Evolutionary conservation across 2,113 vertebrate genomes (phyloP), one percentile per base, ranked within the genome.

Genomic region (Neogobius melanostomus): DNA sequence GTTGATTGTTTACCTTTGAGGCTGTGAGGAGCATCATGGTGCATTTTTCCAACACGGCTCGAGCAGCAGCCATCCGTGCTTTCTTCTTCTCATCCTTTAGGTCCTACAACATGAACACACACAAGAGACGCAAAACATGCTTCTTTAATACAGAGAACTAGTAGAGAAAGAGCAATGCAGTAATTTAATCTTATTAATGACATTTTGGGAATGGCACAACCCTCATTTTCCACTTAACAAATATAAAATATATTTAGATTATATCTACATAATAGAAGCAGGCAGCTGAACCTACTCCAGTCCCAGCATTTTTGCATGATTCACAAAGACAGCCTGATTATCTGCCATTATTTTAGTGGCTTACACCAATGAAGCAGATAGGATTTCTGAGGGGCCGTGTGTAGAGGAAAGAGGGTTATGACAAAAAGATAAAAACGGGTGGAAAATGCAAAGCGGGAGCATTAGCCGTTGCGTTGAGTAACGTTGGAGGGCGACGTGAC

Each of bases 21-120:
- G 98, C 96, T 59, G 98, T 99, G 69, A 99, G 94, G 28, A 99
- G 96, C 97, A 99, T 99, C 98, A 99, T 99, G 21, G 98, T 99
- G 80, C 98, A 98, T 81, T 99, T 99, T 88, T 99, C 98, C 75
- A 99, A 94, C 77, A 99, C 94, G 0, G 98, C 95, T 73, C 98
- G 92, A 44, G 97, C 95, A 21, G 96, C 97, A 67, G 97, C 98
- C 97, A 99, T 99, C 79, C 94, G 94, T 3, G 98, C 96, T 82
- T 98, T 98, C 89, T 98, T 97, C 92, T 98, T 99, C 86, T 99
- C 98, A 80, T 98, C 97, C 86, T 99, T 99, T 85, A 99, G 90
- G 91, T 99, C 98, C 98, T 99, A 71, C 68, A 89, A 70, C 69
- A 47, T 11, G 80, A 8, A 72, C 11, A 67, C 47, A 71, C 59